phyloP scores from a whole-genome alignment of 2,113 vertebrate species.

The Pedetes capensis region DNA sequence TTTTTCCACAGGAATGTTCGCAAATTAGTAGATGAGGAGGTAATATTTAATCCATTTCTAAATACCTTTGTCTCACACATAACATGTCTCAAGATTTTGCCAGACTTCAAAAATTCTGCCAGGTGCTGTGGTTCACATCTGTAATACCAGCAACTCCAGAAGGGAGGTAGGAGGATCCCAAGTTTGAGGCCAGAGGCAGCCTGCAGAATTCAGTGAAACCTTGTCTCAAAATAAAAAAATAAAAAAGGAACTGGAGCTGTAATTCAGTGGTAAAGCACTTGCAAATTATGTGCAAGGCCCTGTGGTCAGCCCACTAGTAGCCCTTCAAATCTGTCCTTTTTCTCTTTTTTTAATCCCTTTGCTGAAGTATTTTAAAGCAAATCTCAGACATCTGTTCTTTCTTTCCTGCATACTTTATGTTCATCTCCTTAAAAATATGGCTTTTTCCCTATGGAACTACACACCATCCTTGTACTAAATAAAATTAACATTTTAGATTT shows the following conservation, averaged over 20 bases:
- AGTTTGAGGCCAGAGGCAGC: too few relatives aligned
- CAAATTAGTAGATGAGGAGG: background rate
- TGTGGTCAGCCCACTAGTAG: too few relatives aligned
- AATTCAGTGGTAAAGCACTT: too few relatives aligned
- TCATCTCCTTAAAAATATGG: background rate
- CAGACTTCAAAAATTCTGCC: background rate
- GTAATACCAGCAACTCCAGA: too few relatives aligned
- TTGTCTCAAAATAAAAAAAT: too few relatives aligned
- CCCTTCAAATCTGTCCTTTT: background rate
- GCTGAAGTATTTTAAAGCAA: slow-evolving; percentile 9
- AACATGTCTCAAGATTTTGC: slow-evolving; percentile 16
- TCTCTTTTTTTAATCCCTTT: background rate
- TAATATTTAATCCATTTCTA: background rate
- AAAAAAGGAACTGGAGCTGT: too few relatives aligned
- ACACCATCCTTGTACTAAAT: background rate
- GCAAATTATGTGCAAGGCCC: too few relatives aligned
- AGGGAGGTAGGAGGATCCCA: too few relatives aligned
- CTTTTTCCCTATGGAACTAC: background rate
- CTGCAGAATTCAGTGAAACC: too few relatives aligned
- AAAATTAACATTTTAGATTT: slow-evolving; percentile 2
- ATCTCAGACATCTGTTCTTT: background rate
- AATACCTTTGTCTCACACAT: background rate
- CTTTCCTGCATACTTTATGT: background rate
- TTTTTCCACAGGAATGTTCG: slow-evolving; percentile 6
- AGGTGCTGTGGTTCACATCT: too few relatives aligned